A percentile compares a stretch with the other conserved stretches of the same genome.
Evolutionary conservation across 64 coral and sea anemone genomes (phyloP).

Genomic region (Cladopsammia gracilis): DNA sequence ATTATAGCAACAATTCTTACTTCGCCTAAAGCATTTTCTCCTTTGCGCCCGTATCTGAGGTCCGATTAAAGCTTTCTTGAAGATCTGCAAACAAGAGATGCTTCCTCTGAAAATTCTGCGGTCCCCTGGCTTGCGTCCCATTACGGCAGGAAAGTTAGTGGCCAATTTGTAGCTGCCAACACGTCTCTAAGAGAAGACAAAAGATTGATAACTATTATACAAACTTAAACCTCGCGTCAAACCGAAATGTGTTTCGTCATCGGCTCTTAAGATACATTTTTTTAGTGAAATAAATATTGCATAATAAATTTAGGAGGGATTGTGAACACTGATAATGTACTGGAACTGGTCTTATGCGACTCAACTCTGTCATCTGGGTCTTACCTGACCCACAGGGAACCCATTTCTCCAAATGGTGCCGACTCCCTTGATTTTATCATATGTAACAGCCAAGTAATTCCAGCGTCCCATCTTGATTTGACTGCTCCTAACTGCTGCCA

Average conservation of each 20-base stretch:
- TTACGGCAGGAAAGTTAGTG: conserved; percentile 54
- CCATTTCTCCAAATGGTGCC: conserved; percentile 62
- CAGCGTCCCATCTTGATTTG: conserved; percentile 50
- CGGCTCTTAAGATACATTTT: too few species aligned
- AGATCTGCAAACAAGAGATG: conserved; percentile 72
- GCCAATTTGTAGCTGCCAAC: conserved; percentile 58
- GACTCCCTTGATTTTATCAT: conserved; percentile 42
- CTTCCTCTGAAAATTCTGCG: conserved; percentile 46
- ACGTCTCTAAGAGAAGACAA: background rate
- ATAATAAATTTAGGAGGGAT: too few species aligned
- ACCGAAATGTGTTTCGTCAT: too few species aligned
- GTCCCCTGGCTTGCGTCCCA: conserved; percentile 47
- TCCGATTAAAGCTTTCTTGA: conserved; percentile 59
- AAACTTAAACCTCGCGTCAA: background rate
- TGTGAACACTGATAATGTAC: too few species aligned
- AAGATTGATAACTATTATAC: background rate
- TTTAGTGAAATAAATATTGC: too few species aligned
- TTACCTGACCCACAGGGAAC: conserved; percentile 24
- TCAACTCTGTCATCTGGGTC: background rate
- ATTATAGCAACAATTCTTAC: conserved; percentile 15
- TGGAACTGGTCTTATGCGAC: too few species aligned
- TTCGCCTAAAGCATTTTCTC: conserved; percentile 58
- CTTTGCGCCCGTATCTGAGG: conserved; percentile 58
- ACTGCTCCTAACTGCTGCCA: conserved; percentile 49
- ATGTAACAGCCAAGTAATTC: conserved; percentile 61